Base-by-base conservation (phyloP, 2,888 invertebrate species). In the Trissolcus japonicus region DNA sequence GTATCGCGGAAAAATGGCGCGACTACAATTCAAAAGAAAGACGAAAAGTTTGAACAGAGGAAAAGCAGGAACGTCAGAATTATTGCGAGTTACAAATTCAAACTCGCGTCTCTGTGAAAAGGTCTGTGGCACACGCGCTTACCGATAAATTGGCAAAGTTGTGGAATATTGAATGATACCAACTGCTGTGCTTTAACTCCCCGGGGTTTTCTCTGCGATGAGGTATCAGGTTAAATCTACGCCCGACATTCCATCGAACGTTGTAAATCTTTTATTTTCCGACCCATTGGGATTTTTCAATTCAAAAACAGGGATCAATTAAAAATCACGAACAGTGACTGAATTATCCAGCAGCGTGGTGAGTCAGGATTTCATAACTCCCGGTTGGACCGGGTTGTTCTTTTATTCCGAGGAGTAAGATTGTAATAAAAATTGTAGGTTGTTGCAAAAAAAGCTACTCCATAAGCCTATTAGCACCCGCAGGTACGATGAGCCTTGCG, bases 91-190 rank as follows among this genome's bases (percentile, higher is more conserved):
- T 72, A 56, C 68, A 72, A 68, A 75, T 75, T 66, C 75, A 29
- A 75, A 75, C 75, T 72, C 60, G 54, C 56, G 40, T 35, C 56
- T 63, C 55, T 19, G 48, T 77, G 73, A 74, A 79, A 73, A 60
- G 71, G 69, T 73, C 35, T 66, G 76, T 74, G 76, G 72, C 62
- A 80, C 75, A 79, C 78, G 79, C 81, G 80, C 81, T 80, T 81
- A 83, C 82, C 82, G 81, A 82, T 84, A 84, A 85, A 85, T 84
- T 83, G 83, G 82, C 80, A 84, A 85, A 84, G 83, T 85, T 84
- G 81, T 79, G 80, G 83, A 84, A 84, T 84, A 84, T 84, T 83
- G 83, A 83, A 85, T 83, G 82, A 80, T 82, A 81, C 81, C 82
- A 82, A 81, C 81, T 81, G 82, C 81, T 81, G 80, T 79, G 81